Evolutionary conservation across 2,113 vertebrate genomes (phyloP).

Genomic region (Actinemys pallida): DNA sequence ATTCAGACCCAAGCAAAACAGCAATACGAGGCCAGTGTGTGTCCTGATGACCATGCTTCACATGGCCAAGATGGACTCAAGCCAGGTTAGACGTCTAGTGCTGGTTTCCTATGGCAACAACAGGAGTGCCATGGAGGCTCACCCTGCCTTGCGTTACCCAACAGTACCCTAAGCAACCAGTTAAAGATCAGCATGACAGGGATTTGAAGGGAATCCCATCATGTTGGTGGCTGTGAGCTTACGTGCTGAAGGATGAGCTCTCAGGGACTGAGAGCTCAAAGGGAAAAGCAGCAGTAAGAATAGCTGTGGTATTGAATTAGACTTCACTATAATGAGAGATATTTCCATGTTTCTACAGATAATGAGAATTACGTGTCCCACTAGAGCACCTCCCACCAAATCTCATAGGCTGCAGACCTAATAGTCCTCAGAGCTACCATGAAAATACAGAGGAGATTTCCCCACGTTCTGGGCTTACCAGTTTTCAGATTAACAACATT

Average conservation of each 20-base stretch:
- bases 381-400: neutral
- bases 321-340: neutral
- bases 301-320: neutral
- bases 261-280: neutral
- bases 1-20: neutral
- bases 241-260: neutral
- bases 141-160: neutral
- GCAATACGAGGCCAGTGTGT: neutral
- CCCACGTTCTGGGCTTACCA: neutral
- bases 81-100: neutral
- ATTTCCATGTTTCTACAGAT: neutral
- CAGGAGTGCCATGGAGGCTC: neutral
- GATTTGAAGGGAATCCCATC: neutral
- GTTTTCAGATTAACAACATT: neutral
- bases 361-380: neutral
- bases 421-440: neutral
- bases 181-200: neutral
- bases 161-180: neutral
- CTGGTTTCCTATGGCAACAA: neutral
- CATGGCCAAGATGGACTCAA: neutral
- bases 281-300: neutral
- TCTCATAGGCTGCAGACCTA: neutral
- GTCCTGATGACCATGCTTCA: neutral
- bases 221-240: neutral
- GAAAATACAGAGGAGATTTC: neutral